These are phyloP conservation scores for Borostomias antarcticus DNA, from an alignment of 2,797 vertebrate genomes.

Conservation along the genomic window DNA sequence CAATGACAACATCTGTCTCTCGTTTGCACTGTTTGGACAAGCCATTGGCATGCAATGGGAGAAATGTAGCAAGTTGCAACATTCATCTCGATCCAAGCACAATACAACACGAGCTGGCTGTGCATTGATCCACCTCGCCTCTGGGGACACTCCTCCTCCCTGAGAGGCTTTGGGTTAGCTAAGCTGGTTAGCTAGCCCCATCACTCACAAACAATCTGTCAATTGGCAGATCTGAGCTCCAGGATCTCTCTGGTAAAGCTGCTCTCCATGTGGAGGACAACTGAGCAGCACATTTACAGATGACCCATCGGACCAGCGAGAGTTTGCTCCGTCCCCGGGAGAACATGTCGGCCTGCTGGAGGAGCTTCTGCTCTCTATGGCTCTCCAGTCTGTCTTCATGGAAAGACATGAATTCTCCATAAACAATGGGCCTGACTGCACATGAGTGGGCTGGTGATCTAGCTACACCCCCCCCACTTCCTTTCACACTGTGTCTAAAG, in stretches of 20 bases:
- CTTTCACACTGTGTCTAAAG: slow-evolving; percentile 30
- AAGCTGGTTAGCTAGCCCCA: slow-evolving; percentile 51
- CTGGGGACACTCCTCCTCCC: slow-evolving; percentile 11
- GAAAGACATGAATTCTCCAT: slow-evolving; percentile 26
- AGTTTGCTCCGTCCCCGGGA: slow-evolving; percentile 45
- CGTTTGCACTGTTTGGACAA: slow-evolving; percentile 31
- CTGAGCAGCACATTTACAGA: slow-evolving; percentile 44
- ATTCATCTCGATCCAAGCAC: slow-evolving; percentile 24
- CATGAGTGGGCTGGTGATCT: slow-evolving; percentile 37
- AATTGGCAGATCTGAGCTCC: slow-evolving; percentile 30
- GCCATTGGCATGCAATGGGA: slow-evolving; percentile 4
- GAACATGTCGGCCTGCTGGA: slow-evolving; percentile 66
- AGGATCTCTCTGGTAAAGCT: slow-evolving; percentile 41
- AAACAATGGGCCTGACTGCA: slow-evolving; percentile 19
- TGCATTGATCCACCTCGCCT: slow-evolving; percentile 18
- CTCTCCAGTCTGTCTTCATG: neutral
- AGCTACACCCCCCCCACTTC: slow-evolving; percentile 2
- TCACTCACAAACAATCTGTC: slow-evolving; percentile 39
- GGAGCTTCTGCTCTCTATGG: neutral
- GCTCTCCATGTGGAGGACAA: slow-evolving; percentile 73
- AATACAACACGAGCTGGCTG: slow-evolving; percentile 20
- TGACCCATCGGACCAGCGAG: too few species aligned
- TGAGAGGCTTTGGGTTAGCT: slow-evolving; percentile 43
- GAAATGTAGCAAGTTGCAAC: slow-evolving; percentile 8
- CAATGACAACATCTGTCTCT: slow-evolving; percentile 33